Base-by-base conservation (phyloP, 1,140 invertebrate species). In the Pogonognathellus flavescens region DNA sequence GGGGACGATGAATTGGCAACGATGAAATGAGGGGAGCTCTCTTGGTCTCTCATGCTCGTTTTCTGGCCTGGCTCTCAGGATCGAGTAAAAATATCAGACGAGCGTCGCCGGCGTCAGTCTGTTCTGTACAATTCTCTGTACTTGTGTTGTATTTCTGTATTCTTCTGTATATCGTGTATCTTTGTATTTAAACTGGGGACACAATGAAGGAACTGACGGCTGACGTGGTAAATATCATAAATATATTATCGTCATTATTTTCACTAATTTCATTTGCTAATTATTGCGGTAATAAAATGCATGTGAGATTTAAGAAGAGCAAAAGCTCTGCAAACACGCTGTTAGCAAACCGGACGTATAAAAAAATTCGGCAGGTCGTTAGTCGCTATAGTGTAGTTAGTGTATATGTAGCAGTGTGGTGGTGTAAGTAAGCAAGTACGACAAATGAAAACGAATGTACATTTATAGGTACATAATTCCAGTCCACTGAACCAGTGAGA, bases 161-260 rank as follows among this genome's bases (percentile, higher is more conserved):
- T 25, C 52, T 62, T 86, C 52, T 86, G 55, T 83, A 83, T 62
- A 76, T 83, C 53, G 53, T 86, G 76, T 86, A 84, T 86, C 57
- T 55, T 80, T 53, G 53, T 81, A 84, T 50, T 84, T 82, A 82
- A 80, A 83, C 53, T 62, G 82, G 41, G 55, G 82, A 86, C 55
- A 86, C 20, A 22, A 86, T 86, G 86, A 86, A 86, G 86, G 86
- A 86, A 84, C 83, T 86, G 25, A 62, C 83, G 53, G 83, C 59
- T 59, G 86, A 86, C 76, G 86, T 86, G 70, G 86, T 86, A 84
- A 86, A 57, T 62, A 80, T 25, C 50, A n/a, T 41, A 41, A 41
- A 1, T 41, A 41, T 41, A 41, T 41, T 41, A 70, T 62, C 57
- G 57, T 49, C 31, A 82, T 82, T 59, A 82, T 60, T 59, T 59